Conservation (phyloP, 2,113 vertebrate genomes). For the Ploceus nigricollis region DNA sequence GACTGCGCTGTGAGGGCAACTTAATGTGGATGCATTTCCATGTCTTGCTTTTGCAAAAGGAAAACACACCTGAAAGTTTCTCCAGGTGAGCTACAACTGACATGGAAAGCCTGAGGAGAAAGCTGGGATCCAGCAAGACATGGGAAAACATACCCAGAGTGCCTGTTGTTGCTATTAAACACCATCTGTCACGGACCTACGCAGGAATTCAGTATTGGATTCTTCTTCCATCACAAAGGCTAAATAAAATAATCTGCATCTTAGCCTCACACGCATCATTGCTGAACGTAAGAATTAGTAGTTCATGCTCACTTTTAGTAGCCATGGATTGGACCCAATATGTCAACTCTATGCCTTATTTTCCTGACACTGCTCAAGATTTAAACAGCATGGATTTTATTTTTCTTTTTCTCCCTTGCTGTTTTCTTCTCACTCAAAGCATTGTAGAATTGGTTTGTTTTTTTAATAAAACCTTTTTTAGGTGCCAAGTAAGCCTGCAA, state of each 20-base stretch:
- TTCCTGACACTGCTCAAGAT: neutral
- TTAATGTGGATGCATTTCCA: neutral
- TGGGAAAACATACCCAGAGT: neutral
- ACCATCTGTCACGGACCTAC: neutral
- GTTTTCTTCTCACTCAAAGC: neutral
- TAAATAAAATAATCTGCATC: neutral
- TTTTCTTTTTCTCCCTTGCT: neutral
- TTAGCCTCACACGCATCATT: neutral
- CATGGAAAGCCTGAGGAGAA: neutral
- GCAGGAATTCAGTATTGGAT: neutral
- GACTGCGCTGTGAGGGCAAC: rapidly evolving
- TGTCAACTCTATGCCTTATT: neutral
- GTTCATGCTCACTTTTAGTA: neutral
- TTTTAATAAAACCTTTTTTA: conserved; percentile 44
- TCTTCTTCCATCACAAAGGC: neutral
- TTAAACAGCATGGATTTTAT: neutral
- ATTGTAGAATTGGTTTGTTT: neutral
- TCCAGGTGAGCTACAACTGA: neutral
- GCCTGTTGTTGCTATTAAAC: neutral
- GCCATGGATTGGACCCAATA: neutral
- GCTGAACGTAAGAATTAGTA: neutral
- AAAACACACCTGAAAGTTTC: neutral
- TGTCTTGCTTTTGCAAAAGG: neutral
- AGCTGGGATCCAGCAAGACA: neutral
- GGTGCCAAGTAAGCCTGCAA: conserved; percentile 40